phyloP scores from a whole-genome alignment of 1,140 invertebrate genomes.

The Platorchestia sp. region DNA sequence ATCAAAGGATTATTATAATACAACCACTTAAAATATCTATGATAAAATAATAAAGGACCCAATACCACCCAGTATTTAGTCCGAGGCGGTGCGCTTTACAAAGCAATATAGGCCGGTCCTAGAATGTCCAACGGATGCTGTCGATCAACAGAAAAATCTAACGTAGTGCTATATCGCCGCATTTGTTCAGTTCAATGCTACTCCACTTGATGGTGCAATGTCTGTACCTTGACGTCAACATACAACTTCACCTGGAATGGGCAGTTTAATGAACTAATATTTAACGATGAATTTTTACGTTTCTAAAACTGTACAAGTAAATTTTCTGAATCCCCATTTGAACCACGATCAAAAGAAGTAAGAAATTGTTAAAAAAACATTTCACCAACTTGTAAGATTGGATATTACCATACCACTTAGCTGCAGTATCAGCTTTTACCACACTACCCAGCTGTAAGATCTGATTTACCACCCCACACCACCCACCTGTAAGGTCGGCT shows the following conservation, averaged over 20 bases:
- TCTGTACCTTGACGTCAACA: not conserved
- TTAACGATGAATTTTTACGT: not conserved
- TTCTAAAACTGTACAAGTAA: not conserved
- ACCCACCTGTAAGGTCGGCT: not conserved
- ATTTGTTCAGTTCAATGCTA: too few relatives aligned
- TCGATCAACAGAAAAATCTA: too few relatives aligned
- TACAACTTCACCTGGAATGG: not conserved
- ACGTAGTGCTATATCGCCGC: too few relatives aligned
- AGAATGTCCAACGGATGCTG: too few relatives aligned
- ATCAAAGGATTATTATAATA: not conserved
- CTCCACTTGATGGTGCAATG: not conserved
- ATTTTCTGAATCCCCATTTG: not conserved
- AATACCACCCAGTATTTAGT: too few relatives aligned
- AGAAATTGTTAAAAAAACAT: not conserved
- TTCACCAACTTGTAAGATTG: not conserved
- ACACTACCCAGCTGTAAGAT: not conserved
- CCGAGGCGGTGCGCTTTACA: too few relatives aligned
- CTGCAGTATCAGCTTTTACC: not conserved
- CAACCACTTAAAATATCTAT: not conserved
- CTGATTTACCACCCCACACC: not conserved
- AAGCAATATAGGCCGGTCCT: too few relatives aligned
- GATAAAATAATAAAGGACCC: not conserved
- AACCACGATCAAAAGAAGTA: not conserved
- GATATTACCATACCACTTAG: not conserved
- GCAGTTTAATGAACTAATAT: not conserved